These are phyloP conservation scores for Agrypnia vestita DNA, from an alignment of 1,140 invertebrate genomes.

Conservation along the genomic window DNA sequence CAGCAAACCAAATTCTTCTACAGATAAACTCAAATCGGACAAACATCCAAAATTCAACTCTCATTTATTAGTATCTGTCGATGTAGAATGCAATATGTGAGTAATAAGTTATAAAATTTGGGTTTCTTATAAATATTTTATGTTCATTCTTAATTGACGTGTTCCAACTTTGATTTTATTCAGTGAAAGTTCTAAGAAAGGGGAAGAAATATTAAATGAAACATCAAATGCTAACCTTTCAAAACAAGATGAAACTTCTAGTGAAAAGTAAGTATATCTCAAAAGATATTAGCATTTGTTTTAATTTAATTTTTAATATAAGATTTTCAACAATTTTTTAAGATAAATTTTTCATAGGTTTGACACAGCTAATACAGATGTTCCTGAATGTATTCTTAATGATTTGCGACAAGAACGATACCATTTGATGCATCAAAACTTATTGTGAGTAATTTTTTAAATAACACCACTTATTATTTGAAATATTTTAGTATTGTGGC, in stretches of 20 bases:
- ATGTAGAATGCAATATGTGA: conserved; percentile 39
- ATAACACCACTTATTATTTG: not conserved
- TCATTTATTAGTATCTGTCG: conserved; percentile 40
- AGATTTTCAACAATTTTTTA: not conserved
- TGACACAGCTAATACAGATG: conserved; percentile 45
- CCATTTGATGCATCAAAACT: conserved; percentile 66
- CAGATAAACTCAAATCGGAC: conserved; percentile 6
- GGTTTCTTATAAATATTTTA: not conserved
- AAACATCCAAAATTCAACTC: not conserved
- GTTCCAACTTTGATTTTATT: conserved; percentile 5
- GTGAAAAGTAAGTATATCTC: conserved; percentile 10
- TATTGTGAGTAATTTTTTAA: conserved; percentile 66
- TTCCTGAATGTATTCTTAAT: conserved; percentile 66
- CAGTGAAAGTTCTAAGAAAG: conserved; percentile 29
- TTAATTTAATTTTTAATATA: not conserved
- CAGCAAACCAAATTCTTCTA: conserved; percentile 28
- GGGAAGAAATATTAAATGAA: not conserved
- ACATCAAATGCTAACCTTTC: not conserved
- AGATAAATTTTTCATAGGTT: conserved; percentile 6
- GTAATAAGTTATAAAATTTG: conserved; percentile 15
- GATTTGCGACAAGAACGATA: conserved; percentile 67
- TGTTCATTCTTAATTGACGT: conserved; percentile 4
- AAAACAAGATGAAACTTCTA: conserved; percentile 6
- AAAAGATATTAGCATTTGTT: not conserved
- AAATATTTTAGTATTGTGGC: conserved; percentile 18